Evolutionary conservation across 2,797 vertebrate genomes (phyloP).

Genomic region (Staurois parvus): DNA sequence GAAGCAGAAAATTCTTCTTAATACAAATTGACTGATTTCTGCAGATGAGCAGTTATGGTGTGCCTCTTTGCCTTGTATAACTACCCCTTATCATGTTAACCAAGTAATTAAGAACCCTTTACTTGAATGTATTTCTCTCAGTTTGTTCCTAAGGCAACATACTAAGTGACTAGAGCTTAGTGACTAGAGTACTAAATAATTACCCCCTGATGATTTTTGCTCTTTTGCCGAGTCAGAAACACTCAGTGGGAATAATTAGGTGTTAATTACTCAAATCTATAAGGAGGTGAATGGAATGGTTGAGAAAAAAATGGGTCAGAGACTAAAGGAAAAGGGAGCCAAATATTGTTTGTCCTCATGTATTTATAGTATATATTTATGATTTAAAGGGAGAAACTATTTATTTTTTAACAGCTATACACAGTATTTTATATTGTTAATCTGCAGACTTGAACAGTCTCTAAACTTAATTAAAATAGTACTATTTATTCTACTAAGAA

Average conservation of each 20-base stretch:
- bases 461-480: too few relatives aligned
- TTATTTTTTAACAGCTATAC: not conserved
- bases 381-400: not conserved
- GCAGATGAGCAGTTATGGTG: constrained; percentile 59
- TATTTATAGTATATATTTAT: constrained; percentile 16
- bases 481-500: too few relatives aligned
- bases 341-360: not conserved
- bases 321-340: constrained; percentile 30
- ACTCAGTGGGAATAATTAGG: constrained; percentile 62
- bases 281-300: constrained; percentile 57
- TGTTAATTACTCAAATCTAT: constrained; percentile 63
- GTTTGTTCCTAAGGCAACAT: constrained; percentile 63
- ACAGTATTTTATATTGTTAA: not conserved
- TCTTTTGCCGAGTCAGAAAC: constrained; percentile 63
- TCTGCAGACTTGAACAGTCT: not conserved
- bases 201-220: constrained; percentile 63
- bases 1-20: constrained; percentile 54
- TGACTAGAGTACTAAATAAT: constrained; percentile 63
- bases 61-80: constrained; percentile 56
- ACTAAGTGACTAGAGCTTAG: constrained; percentile 63
- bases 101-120: constrained; percentile 62
- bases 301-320: constrained; percentile 57
- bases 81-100: constrained; percentile 63
- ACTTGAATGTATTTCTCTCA: constrained; percentile 55
- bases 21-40: constrained; percentile 55